Evolutionary conservation across 2,888 invertebrate species (phyloP).

Genomic region (Muschampia plurimacula): DNA sequence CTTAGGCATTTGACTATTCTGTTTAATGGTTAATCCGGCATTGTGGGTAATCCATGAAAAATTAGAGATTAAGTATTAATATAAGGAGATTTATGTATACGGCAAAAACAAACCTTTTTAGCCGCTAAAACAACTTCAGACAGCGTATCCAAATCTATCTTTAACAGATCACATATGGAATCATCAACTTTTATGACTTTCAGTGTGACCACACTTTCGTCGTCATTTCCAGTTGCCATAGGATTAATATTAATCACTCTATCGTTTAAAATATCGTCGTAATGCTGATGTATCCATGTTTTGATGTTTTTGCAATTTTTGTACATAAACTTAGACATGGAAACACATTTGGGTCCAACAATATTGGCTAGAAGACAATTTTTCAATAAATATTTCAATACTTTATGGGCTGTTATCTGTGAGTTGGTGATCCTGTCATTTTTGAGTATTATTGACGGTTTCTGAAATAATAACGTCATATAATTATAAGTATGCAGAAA

Average conservation of each 20-base stretch:
- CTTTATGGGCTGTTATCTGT: conserved; percentile 58
- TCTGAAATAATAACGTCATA: conserved; percentile 56
- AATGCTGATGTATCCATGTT: conserved; percentile 72
- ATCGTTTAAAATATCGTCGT: conserved; percentile 49
- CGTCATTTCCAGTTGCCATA: conserved; percentile 38
- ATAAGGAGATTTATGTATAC: background rate
- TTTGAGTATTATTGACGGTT: conserved; percentile 61
- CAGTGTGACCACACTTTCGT: conserved; percentile 49
- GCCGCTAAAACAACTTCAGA: conserved; percentile 74
- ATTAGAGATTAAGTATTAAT: background rate
- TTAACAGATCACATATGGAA: conserved; percentile 65
- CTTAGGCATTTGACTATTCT: too few species aligned
- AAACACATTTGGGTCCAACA: conserved; percentile 69
- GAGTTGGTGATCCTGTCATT: conserved; percentile 53
- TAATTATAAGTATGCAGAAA: background rate
- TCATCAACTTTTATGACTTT: conserved; percentile 61
- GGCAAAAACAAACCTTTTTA: conserved; percentile 65
- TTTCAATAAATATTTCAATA: conserved; percentile 65
- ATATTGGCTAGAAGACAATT: conserved; percentile 72
- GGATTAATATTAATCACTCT: conserved; percentile 49
- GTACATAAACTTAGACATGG: conserved; percentile 67
- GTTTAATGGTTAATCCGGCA: too few species aligned
- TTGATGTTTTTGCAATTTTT: conserved; percentile 63
- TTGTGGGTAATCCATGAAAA: too few species aligned
- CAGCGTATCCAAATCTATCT: conserved; percentile 66